Conservation (phyloP, 92 coral and sea anemone genomes). For the Bergia puertoricense region DNA sequence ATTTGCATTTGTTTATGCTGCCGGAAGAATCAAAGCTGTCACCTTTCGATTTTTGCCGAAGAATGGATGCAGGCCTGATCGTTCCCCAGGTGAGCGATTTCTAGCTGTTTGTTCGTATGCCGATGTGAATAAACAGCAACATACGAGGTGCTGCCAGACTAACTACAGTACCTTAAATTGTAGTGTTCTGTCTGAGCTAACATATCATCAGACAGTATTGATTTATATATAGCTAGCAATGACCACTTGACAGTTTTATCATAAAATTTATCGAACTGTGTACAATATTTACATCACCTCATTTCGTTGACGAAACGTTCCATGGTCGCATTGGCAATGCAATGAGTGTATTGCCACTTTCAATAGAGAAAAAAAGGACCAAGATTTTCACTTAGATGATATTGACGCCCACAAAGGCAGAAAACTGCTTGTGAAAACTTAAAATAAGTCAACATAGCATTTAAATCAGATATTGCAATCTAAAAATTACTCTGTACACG, state of each 20-base stretch:
- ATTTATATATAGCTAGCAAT: not conserved
- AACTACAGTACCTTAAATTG: not conserved
- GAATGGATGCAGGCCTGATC: not conserved
- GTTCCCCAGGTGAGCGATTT: constrained; percentile 31
- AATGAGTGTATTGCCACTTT: not conserved
- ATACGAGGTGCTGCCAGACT: not conserved
- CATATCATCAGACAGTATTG: not conserved
- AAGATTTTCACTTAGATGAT: not conserved
- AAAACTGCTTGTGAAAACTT: not conserved
- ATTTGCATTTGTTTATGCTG: not conserved
- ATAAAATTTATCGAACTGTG: not conserved
- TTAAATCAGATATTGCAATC: not conserved
- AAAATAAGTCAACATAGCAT: not conserved
- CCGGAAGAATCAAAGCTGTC: not conserved
- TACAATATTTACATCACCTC: not conserved
- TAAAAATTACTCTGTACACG: not conserved
- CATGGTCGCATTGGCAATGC: not conserved
- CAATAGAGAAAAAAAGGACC: not conserved
- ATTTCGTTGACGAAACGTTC: not conserved
- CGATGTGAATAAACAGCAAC: not conserved
- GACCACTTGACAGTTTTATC: not conserved
- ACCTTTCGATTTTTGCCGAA: constrained; percentile 19
- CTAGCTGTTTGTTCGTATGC: not conserved
- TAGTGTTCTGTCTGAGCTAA: not conserved
- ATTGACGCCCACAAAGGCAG: not conserved